Evolutionary conservation across 2,888 invertebrate genomes (phyloP).

Genomic region (Cheilosia impressa): DNA sequence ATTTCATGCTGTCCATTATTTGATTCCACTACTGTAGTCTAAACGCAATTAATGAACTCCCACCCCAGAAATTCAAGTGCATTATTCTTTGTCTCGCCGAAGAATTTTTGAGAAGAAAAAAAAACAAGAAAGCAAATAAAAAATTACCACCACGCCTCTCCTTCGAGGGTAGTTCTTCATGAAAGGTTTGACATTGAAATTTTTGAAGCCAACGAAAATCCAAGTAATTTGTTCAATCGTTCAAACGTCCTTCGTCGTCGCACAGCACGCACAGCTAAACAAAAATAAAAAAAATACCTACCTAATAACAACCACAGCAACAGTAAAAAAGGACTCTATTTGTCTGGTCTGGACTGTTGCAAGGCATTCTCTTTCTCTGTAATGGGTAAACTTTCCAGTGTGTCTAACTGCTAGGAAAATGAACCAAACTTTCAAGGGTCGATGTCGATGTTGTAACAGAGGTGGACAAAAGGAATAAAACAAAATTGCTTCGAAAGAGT

Average conservation of each 20-base stretch:
- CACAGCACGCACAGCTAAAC: slow-evolving; percentile 54
- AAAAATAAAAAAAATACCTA: neutral
- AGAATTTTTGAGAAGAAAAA: neutral
- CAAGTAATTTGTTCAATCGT: slow-evolving; percentile 63
- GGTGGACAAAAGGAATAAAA: slow-evolving; percentile 50
- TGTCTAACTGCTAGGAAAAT: slow-evolving; percentile 20
- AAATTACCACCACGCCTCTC: slow-evolving; percentile 4
- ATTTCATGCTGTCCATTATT: neutral
- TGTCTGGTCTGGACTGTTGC: slow-evolving; percentile 1
- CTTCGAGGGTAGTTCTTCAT: slow-evolving; percentile 50
- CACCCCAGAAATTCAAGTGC: slow-evolving; percentile 38
- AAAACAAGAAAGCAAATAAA: neutral
- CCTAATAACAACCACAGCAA: neutral
- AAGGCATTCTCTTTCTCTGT: slow-evolving; percentile 7
- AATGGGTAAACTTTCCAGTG: slow-evolving; percentile 17
- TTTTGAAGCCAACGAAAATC: slow-evolving; percentile 36
- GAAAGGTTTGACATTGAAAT: slow-evolving; percentile 71
- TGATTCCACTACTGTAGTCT: slow-evolving; percentile 21
- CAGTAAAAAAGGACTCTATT: neutral
- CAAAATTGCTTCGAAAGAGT: slow-evolving; percentile 53
- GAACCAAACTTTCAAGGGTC: slow-evolving; percentile 42
- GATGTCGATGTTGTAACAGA: slow-evolving; percentile 29
- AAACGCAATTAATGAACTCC: slow-evolving; percentile 56
- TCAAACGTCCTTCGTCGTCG: slow-evolving; percentile 70
- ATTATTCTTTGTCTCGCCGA: slow-evolving; percentile 43